These are phyloP conservation scores for Sebastes trivittatus DNA, from an alignment of 2,797 vertebrate species.

Conservation along the genomic window DNA sequence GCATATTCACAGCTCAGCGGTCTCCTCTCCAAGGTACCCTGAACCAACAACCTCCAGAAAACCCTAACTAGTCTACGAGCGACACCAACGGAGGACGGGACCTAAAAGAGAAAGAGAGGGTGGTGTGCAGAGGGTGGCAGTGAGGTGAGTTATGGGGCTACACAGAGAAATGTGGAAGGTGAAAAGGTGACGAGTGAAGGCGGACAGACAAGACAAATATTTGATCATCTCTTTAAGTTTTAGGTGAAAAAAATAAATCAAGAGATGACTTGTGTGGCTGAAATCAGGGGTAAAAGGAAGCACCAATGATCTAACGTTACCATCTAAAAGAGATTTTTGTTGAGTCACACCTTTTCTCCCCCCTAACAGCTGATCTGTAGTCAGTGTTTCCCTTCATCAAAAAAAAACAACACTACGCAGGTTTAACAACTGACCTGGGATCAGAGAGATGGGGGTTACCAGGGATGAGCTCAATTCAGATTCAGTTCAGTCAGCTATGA, in stretches of 20 bases:
- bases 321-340: slow-evolving; percentile 61
- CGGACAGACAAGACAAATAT: slow-evolving; percentile 39
- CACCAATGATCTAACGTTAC: slow-evolving; percentile 81
- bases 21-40: slow-evolving; percentile 51
- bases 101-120: slow-evolving; percentile 48
- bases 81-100: slow-evolving; percentile 66
- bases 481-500: slow-evolving; percentile 54
- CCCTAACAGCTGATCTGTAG: slow-evolving; percentile 38
- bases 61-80: slow-evolving; percentile 55
- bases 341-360: slow-evolving; percentile 16
- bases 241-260: slow-evolving; percentile 54
- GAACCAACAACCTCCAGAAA: slow-evolving; percentile 48
- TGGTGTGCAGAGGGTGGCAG: slow-evolving; percentile 47
- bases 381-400: slow-evolving; percentile 21
- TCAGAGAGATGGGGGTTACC: slow-evolving; percentile 34
- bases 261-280: slow-evolving; percentile 43
- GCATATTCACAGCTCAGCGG: slow-evolving; percentile 73
- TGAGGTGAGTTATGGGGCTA: slow-evolving; percentile 60
- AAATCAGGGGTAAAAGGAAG: slow-evolving; percentile 79
- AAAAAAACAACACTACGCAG: background rate
- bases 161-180: slow-evolving; percentile 48
- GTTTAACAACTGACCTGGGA: slow-evolving; percentile 48
- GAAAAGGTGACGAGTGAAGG: slow-evolving; percentile 51
- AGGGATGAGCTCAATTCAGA: slow-evolving; percentile 55
- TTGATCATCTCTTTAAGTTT: slow-evolving; percentile 55